Evolutionary conservation across 2,888 invertebrate species (phyloP).

Genomic region (Villa cingulata): DNA sequence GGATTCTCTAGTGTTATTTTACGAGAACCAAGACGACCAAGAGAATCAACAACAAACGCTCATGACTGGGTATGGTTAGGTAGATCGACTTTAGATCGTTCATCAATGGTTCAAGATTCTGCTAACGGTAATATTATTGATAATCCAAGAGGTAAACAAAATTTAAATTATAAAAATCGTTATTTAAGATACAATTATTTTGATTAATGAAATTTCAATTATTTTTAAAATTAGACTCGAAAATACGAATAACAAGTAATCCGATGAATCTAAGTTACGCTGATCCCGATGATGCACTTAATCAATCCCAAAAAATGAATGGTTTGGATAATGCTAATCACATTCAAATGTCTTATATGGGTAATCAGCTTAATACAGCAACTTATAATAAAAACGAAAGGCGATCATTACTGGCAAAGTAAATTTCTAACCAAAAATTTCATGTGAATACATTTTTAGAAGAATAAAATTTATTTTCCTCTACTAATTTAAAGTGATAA

Average conservation of each 20-base stretch:
- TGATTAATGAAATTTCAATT: neutral
- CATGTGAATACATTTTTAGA: too few species aligned
- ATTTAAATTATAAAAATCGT: neutral
- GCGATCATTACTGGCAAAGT: slow-evolving; percentile 18
- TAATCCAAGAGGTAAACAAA: slow-evolving; percentile 17
- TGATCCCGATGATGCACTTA: slow-evolving; percentile 49
- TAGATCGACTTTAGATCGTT: slow-evolving; percentile 51
- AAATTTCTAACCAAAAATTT: neutral
- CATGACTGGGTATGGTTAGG: slow-evolving; percentile 97
- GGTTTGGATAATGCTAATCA: slow-evolving; percentile 65
- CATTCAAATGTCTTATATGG: slow-evolving; percentile 45
- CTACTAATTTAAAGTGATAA: slow-evolving; percentile 34
- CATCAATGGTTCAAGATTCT: slow-evolving; percentile 25
- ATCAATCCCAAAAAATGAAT: slow-evolving; percentile 39
- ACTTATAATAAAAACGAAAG: slow-evolving; percentile 56
- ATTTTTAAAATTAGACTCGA: slow-evolving; percentile 23
- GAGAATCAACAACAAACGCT: slow-evolving; percentile 75
- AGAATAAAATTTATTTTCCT: slow-evolving; percentile 2
- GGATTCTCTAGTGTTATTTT: slow-evolving; percentile 36
- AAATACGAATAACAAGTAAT: slow-evolving; percentile 64
- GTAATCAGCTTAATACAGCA: slow-evolving; percentile 37
- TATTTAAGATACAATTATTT: neutral
- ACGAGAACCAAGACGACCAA: slow-evolving; percentile 45
- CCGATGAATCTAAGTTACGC: slow-evolving; percentile 59
- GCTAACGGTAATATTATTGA: slow-evolving; percentile 18